Conservation (phyloP, 2,797 vertebrate genomes). For the Dryobates pubescens region DNA sequence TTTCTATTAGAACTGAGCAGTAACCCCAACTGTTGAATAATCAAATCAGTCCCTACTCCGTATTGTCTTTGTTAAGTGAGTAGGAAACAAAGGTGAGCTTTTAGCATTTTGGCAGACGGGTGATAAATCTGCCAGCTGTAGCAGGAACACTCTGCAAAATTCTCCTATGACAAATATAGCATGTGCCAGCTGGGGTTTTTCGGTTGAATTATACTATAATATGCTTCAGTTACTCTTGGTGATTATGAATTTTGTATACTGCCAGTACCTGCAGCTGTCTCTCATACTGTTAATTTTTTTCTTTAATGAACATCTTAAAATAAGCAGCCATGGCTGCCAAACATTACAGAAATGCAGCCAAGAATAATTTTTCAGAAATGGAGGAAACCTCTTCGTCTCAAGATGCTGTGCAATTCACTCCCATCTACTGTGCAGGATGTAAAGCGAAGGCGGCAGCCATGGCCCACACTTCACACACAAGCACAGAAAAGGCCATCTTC, state of each 20-base stretch:
- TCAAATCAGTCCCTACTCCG: background rate
- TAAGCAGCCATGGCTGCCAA: conserved; percentile 71
- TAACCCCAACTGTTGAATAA: conserved; percentile 17
- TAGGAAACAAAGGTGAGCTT: conserved; percentile 71
- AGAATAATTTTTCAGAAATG: conserved; percentile 63
- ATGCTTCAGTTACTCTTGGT: conserved; percentile 81
- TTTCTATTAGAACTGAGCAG: background rate
- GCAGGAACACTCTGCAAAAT: conserved; percentile 63
- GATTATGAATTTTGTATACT: conserved; percentile 79
- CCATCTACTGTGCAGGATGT: background rate
- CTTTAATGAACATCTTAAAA: conserved; percentile 69
- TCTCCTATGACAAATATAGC: conserved; percentile 74
- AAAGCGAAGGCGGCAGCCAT: background rate
- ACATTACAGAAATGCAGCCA: conserved; percentile 68
- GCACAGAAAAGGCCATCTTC: background rate
- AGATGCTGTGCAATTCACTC: conserved; percentile 25
- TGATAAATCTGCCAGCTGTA: conserved; percentile 73
- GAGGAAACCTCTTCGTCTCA: conserved; percentile 27
- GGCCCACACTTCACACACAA: background rate
- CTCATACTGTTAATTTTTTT: conserved; percentile 72
- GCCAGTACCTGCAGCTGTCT: conserved; percentile 82
- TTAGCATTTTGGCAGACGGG: conserved; percentile 49
- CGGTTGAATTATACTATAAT: conserved; percentile 74
- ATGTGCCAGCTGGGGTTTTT: conserved; percentile 78
- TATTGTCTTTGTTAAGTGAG: conserved; percentile 32